These are phyloP conservation scores for Indicator indicator DNA, from an alignment of 2,113 vertebrate genomes.

Conservation along the genomic window DNA sequence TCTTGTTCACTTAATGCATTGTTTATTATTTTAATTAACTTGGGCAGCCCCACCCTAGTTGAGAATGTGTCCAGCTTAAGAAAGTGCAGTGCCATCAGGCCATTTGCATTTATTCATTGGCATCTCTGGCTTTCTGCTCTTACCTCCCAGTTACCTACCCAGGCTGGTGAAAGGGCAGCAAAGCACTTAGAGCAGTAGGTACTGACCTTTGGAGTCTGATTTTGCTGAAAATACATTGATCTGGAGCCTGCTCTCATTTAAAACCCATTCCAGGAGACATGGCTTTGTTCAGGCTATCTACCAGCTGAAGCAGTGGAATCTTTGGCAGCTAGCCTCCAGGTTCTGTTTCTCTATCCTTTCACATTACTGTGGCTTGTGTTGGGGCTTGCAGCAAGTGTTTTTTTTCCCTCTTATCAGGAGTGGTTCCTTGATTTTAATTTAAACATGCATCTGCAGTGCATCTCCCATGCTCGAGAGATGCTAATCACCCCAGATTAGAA, in stretches of 20 bases:
- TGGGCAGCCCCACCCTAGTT: not conserved
- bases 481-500: not conserved
- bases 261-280: not conserved
- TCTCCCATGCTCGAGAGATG: not conserved
- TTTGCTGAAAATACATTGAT: constrained; percentile 8
- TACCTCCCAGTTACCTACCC: not conserved
- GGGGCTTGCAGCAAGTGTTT: not conserved
- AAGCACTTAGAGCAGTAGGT: not conserved
- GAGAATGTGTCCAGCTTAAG: not conserved
- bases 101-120: not conserved
- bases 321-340: not conserved
- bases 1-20: not conserved
- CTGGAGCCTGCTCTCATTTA: not conserved
- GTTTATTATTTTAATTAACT: constrained; percentile 14
- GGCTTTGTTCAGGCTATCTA: not conserved
- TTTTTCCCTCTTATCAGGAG: not conserved
- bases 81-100: not conserved
- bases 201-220: not conserved
- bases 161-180: not conserved
- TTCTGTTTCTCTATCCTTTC: constrained; percentile 1
- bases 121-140: not conserved
- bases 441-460: not conserved
- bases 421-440: not conserved
- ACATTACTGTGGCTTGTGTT: not conserved
- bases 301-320: not conserved